Base-by-base conservation (phyloP, 2,797 vertebrate species). In the Alosa sapidissima region DNA sequence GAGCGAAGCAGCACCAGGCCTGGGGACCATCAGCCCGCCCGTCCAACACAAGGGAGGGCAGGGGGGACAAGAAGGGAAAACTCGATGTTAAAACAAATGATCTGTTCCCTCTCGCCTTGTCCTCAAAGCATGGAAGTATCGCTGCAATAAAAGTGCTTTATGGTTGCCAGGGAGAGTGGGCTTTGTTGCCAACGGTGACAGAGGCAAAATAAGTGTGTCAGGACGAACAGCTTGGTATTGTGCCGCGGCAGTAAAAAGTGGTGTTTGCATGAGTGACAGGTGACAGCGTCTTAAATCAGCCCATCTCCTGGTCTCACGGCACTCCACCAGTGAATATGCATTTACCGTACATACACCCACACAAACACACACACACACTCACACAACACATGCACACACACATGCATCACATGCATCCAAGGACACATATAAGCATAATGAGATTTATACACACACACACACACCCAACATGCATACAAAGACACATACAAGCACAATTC, bases 231-330 rank as follows among this genome's bases (percentile, higher is more conserved):
- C 85, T 78, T 81, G 24, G 41, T 82, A 85, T 86, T 85, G 87
- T 88, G 84, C 72, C 21, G 19, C 82, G 81, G 83, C 81, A 81
- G 45, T 89, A 88, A 88, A 88, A 75, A 45, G 84, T 65, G 84
- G 86, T 47, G 87, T 87, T 88, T 87, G 84, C 84, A 86, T 86
- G 89, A 91, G 75, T 88, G 88, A 88, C 89, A 89, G 85, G 85
- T 49, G 84, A 89, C 86, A 87, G 82, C 48, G 21, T 81, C 51
- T 52, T 87, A 87, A 87, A 88, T 91, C 87, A 86, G 82, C 86
- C 83, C 41, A 6, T 86, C 51, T 83, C 51, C 14, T 83, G 16
- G n/a, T 81, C 78, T 83, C 36, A 45, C 33, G 68, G 33, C 68
- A 36, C 4, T 0, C 47, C 48, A 36, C 49, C 60, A 51, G 3